Conservation (phyloP, 2,888 invertebrate species). For the Dioctria linearis region DNA sequence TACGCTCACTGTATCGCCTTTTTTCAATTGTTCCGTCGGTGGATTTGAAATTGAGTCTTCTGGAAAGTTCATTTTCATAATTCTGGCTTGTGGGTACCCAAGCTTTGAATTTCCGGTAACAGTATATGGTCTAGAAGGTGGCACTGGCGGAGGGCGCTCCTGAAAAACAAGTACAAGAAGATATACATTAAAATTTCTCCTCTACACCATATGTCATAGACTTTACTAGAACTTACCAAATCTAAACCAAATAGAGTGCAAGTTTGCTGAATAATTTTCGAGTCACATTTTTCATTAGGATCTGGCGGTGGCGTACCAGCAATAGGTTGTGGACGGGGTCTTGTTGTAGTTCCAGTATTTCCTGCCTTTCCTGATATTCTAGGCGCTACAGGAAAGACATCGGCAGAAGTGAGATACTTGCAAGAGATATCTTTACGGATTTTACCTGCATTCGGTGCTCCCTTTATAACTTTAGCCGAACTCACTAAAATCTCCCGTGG, state of each 20-base stretch:
- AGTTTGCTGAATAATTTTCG: constrained; percentile 90
- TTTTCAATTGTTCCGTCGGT: constrained; percentile 74
- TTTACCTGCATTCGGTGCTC: constrained; percentile 65
- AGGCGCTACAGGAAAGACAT: constrained; percentile 62
- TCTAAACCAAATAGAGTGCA: constrained; percentile 92
- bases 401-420: neutral
- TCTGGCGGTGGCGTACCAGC: constrained; percentile 92
- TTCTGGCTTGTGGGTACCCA: constrained; percentile 92
- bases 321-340: constrained; percentile 91
- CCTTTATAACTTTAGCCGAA: constrained; percentile 63
- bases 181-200: no score
- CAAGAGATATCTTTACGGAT: neutral
- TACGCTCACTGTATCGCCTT: constrained; percentile 90
- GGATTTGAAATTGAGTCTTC: constrained; percentile 72
- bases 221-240: constrained; percentile 74
- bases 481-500: constrained; percentile 61
- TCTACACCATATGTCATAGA: no score
- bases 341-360: constrained; percentile 72
- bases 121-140: constrained; percentile 91
- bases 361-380: constrained; percentile 67
- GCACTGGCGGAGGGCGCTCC: constrained; percentile 94
- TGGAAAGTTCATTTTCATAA: constrained; percentile 92
- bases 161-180: constrained; percentile 65
- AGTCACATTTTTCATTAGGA: constrained; percentile 88
- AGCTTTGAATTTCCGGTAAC: constrained; percentile 91